Evolutionary conservation across 2,797 vertebrate species (phyloP).

Genomic region (Nasua narica): DNA sequence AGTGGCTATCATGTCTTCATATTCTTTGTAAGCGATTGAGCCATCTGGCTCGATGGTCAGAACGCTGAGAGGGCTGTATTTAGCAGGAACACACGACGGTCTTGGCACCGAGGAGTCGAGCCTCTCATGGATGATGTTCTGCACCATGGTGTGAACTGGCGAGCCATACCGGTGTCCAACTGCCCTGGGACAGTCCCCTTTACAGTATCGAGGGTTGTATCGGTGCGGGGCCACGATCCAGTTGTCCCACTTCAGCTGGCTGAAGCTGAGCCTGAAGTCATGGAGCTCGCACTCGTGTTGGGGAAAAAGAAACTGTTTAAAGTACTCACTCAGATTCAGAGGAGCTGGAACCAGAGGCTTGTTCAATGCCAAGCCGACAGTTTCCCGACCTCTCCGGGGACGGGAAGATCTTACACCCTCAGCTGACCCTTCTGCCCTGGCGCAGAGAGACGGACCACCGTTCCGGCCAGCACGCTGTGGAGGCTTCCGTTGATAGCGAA

Average conservation of each 20-base stretch:
- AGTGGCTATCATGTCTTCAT: conserved; percentile 96
- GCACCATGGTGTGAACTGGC: conserved; percentile 93
- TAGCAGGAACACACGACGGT: conserved; percentile 93
- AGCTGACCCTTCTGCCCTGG: fast-evolving
- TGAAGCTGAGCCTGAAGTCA: conserved; percentile 92
- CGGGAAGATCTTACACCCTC: conserved; percentile 65
- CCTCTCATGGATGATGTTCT: conserved; percentile 95
- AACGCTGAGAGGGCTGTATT: conserved; percentile 94
- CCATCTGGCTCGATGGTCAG: conserved; percentile 93
- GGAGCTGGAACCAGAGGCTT: conserved; percentile 68
- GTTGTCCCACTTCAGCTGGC: conserved; percentile 93
- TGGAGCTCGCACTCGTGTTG: conserved; percentile 93
- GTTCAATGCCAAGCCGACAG: conserved; percentile 63
- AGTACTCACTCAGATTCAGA: conserved; percentile 84
- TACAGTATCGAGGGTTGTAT: conserved; percentile 96
- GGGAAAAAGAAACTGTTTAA: conserved; percentile 83
- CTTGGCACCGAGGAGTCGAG: conserved; percentile 90
- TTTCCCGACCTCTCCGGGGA: conserved; percentile 80
- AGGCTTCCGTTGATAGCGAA: neutral
- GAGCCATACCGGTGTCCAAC: conserved; percentile 93
- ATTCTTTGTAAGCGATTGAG: conserved; percentile 95
- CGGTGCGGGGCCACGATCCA: conserved; percentile 95
- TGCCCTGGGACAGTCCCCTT: conserved; percentile 90
- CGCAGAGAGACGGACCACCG: neutral
- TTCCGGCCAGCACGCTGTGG: neutral